Conservation (phyloP, 2,113 vertebrate species). For the Boulengeromyrus knoepffleri region DNA sequence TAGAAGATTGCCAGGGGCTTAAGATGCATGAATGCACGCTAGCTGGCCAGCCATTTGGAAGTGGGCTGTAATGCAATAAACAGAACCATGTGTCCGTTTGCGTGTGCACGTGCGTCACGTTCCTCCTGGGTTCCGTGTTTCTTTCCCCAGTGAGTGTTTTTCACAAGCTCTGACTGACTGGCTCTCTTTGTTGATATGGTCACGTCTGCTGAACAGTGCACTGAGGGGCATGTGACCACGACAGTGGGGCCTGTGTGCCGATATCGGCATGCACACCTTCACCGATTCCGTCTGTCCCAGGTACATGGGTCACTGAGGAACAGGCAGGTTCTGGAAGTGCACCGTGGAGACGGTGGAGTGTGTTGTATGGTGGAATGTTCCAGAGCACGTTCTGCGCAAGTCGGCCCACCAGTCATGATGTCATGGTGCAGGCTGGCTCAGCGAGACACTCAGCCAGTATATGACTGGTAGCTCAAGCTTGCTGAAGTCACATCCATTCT, state of each 20-base stretch:
- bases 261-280: neutral
- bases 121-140: neutral
- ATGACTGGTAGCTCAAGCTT: neutral
- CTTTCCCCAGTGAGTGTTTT: neutral
- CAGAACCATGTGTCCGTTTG: conserved; percentile 5
- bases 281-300: neutral
- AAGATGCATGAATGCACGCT: neutral
- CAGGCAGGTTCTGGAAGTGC: neutral
- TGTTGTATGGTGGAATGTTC: neutral
- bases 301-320: neutral
- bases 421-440: neutral
- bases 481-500: neutral
- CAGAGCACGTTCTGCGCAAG: neutral
- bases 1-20: conserved; percentile 17
- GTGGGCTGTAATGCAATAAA: neutral
- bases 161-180: neutral
- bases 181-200: neutral
- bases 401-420: neutral
- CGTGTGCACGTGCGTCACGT: neutral
- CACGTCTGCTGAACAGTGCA: neutral
- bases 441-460: neutral
- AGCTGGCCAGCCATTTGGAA: neutral
- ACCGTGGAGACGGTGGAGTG: neutral
- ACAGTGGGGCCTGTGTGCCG: neutral
- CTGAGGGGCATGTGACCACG: neutral